Evolutionary conservation across 2,888 invertebrate genomes (phyloP), one percentile per base, ranked within the genome.

Genomic region (Scaptodrosophila latifasciaeformis): DNA sequence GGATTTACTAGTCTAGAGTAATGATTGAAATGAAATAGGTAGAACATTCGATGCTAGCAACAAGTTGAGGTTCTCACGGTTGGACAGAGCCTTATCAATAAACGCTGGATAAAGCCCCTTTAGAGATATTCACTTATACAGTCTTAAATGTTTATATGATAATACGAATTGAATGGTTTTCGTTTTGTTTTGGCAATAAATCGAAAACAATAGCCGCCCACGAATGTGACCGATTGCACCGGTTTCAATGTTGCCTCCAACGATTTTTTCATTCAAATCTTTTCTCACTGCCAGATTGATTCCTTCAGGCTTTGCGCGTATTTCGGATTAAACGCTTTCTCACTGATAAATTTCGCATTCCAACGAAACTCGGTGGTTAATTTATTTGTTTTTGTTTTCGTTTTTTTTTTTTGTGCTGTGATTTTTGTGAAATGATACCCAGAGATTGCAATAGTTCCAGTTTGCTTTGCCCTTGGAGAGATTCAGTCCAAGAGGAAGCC

Each of bases 61-160:
- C 74, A 77, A 62, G 79, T 72, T 81, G 82, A n/a, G 67, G 61
- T 81, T 81, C 82, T 75, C 82, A 75, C 75, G 80, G 57, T 72
- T 49, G 44, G 17, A 46, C 42, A 3, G 24, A 13, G 7, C 37
- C 37, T 37, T 48, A 62, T 72, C 65, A 47, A 47, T 10, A 21
- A 47, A n/a, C 30, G n/a, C 12, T 15, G 1, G 9, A n/a, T 27
- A 4, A 43, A 9, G 31, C n/a, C n/a, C n/a, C n/a, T n/a, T n/a
- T n/a, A n/a, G n/a, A n/a, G n/a, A n/a, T n/a, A n/a, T n/a, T n/a
- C n/a, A n/a, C 17, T 24, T 24, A 24, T 24, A 3, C 3, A 7
- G 24, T 24, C 4, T 7, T 24, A 24, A 24, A 7, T 24, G 24
- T 24, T 7, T 3, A 24, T 24, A 7, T 3, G 24, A 24, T 24